phyloP scores from a whole-genome alignment of 2,113 vertebrate species.

The Vulpes lagopus region DNA sequence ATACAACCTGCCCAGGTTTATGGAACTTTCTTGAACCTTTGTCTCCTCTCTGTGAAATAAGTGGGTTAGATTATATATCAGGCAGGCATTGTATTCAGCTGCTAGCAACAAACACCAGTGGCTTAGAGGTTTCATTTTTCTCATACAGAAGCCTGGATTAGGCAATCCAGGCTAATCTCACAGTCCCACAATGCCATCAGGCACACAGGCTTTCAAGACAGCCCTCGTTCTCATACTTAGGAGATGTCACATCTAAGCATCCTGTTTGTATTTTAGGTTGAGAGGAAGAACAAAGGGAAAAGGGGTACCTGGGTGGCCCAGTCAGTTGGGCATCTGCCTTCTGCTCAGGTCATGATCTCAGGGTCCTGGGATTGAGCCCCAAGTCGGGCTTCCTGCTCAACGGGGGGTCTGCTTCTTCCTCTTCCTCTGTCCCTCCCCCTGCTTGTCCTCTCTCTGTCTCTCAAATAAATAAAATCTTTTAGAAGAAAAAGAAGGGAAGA shows the following conservation, averaged over 20 bases:
- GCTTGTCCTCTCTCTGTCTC: background rate
- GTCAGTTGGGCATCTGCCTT: background rate
- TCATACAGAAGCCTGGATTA: constrained; percentile 29
- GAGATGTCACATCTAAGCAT: background rate
- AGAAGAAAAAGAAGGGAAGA: background rate
- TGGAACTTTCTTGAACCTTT: constrained; percentile 33
- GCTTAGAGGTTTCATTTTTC: constrained; percentile 52
- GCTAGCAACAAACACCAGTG: constrained; percentile 9
- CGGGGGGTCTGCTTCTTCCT: background rate
- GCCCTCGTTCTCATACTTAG: constrained; percentile 6
- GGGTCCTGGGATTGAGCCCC: background rate
- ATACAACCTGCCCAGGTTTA: constrained; percentile 1
- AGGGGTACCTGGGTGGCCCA: background rate
- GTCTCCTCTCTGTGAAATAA: constrained; percentile 61
- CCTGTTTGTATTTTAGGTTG: background rate
- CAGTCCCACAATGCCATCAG: background rate
- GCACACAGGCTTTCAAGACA: background rate
- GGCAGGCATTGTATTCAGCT: constrained; percentile 42
- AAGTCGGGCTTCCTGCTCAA: background rate
- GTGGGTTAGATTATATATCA: constrained; percentile 56
- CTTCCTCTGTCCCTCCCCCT: background rate
- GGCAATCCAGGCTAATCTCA: background rate
- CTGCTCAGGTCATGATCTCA: background rate
- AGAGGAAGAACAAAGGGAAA: background rate
- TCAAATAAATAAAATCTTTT: background rate